Evolutionary conservation across 64 coral and sea anemone species (phyloP).

Genomic region (Acropora yongei): DNA sequence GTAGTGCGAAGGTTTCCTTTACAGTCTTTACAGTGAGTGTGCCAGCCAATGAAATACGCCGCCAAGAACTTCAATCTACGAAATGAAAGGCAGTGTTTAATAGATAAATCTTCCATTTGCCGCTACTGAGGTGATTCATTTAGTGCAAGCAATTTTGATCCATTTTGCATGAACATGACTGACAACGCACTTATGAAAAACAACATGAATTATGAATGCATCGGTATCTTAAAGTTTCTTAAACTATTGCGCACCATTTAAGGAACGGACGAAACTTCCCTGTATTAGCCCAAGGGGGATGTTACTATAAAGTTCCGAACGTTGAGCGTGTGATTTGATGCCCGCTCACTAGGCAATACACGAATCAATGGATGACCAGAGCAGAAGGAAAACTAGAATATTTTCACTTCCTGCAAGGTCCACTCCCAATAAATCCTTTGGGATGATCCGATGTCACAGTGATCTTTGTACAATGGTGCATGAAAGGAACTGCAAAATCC

Average conservation of each 20-base stretch:
- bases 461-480: too few relatives aligned
- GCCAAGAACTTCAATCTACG: constrained; percentile 19
- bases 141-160: background rate
- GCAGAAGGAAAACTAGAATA: constrained; percentile 31
- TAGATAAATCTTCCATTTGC: background rate
- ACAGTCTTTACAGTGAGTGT: background rate
- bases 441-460: too few relatives aligned
- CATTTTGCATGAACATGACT: constrained; percentile 17
- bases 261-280: background rate
- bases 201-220: constrained; percentile 50
- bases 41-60: constrained; percentile 17
- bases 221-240: constrained; percentile 50
- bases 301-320: background rate
- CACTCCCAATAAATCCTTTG: constrained; percentile 10
- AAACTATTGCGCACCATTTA: constrained; percentile 10
- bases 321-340: background rate
- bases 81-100: constrained; percentile 7
- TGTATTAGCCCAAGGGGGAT: background rate
- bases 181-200: background rate
- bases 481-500: too few relatives aligned
- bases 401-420: constrained; percentile 38
- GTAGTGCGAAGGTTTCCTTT: background rate
- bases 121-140: background rate
- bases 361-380: background rate
- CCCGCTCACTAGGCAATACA: background rate